Base-by-base conservation (phyloP, 2,888 invertebrate genomes). In the Drosophila hamatofila region DNA sequence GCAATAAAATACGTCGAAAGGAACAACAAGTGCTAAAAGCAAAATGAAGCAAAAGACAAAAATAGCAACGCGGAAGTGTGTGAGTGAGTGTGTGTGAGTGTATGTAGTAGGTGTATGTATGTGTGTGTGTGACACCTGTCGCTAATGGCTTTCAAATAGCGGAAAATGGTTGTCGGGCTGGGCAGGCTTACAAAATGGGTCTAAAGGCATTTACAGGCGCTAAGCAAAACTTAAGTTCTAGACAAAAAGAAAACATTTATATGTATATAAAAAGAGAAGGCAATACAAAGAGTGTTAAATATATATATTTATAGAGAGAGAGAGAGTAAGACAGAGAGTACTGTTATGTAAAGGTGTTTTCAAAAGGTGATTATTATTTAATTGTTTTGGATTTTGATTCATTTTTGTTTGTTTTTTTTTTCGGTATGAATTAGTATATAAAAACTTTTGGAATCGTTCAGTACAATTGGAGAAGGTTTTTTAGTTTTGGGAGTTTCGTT, bases 1-100 rank as follows among this genome's bases (percentile, higher is more conserved):
- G 80, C 78, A 35, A 69, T 61, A 66, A 49, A 65, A 55, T n/a
- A 67, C 66, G 37, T 52, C 16, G 39, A 54, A 59, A 42, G 23
- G 25, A 58, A 76, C 64, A 72, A 66, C 57, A 67, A 66, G 63
- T 64, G 72, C 62, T 70, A 51, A 56, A 64, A 58, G 56, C 63
- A 77, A 86, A 80, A 86, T 78, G 83, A 81, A 72, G 84, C 81
- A 81, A 78, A 76, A 76, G 81, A 66, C 81, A 78, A 75, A 89
- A 87, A 83, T 81, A 86, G 69, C 63, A 69, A 44, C 46, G 67
- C 69, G 75, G 64, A 73, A 74, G 72, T 64, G 30, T 30, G 18
- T 37, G 35, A 18, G 46, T 25, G 37, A 39, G 39, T 35, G 41
- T 35, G 64, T 33, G 72, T 41, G 30, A 27, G 44, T 44, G 33